These are phyloP conservation scores for Xiphophorus couchianus DNA, from an alignment of 2,113 vertebrate species.

Conservation along the genomic window DNA sequence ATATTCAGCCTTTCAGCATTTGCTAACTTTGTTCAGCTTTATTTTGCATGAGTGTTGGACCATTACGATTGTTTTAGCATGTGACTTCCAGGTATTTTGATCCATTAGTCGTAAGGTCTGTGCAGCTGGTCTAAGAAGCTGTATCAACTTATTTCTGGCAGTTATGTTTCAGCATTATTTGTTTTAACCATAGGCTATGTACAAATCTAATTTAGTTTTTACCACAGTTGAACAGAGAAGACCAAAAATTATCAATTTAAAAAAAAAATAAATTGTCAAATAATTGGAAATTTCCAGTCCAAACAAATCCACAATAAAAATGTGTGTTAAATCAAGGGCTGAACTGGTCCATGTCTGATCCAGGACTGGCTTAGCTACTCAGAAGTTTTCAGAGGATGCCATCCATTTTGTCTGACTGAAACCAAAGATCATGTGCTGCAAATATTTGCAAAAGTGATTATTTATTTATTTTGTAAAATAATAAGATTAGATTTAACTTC, in stretches of 20 bases:
- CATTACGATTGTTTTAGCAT: no score
- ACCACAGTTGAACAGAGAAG: not conserved
- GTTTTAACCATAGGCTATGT: no score
- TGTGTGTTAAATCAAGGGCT: not conserved
- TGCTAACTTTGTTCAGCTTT: no score
- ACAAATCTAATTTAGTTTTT: not conserved
- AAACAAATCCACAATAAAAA: not conserved
- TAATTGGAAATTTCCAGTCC: not conserved
- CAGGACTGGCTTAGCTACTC: not conserved
- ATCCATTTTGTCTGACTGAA: not conserved
- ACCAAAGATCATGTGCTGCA: not conserved
- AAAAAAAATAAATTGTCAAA: not conserved
- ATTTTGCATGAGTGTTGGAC: no score
- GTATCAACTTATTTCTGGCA: no score
- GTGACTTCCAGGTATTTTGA: no score
- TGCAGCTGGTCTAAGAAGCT: no score
- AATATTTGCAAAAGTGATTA: not conserved
- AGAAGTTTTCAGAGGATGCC: not conserved
- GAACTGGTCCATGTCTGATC: not conserved
- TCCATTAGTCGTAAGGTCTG: no score
- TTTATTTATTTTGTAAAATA: not conserved
- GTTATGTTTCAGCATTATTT: no score
- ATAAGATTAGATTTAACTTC: not conserved
- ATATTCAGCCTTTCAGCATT: no score
- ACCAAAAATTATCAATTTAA: not conserved